A percentile compares a stretch with the other conserved stretches of the same genome.
These are phyloP conservation scores for Bibio marci DNA, from an alignment of 2,888 invertebrate species.

Conservation along the genomic window DNA sequence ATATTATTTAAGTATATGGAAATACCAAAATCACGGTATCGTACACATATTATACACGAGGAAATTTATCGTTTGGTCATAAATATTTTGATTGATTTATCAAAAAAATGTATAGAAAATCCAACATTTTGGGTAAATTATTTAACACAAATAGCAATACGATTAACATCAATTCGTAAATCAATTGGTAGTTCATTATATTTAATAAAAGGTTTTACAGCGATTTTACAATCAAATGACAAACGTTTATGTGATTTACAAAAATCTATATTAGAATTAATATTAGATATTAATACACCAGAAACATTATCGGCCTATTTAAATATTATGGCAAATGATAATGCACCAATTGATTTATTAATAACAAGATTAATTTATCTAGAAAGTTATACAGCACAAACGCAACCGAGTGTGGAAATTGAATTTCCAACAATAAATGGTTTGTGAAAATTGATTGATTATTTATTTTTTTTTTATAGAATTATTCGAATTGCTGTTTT, in stretches of 20 bases:
- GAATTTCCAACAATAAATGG: slow-evolving; percentile 17
- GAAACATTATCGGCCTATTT: slow-evolving; percentile 36
- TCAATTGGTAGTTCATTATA: slow-evolving; percentile 25
- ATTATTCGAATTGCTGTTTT: background rate
- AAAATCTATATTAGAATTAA: slow-evolving; percentile 43
- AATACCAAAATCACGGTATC: slow-evolving; percentile 19
- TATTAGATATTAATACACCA: slow-evolving; percentile 30
- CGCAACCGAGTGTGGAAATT: slow-evolving; percentile 23
- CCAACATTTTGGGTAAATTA: slow-evolving; percentile 22
- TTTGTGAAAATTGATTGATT: background rate
- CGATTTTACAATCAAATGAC: slow-evolving; percentile 21
- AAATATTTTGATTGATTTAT: slow-evolving; percentile 24
- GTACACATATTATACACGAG: slow-evolving; percentile 23
- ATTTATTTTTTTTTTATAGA: background rate
- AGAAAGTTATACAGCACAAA: slow-evolving; percentile 16
- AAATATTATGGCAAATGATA: slow-evolving; percentile 36
- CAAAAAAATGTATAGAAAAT: slow-evolving; percentile 19
- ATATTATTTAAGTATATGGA: background rate
- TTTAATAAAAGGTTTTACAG: slow-evolving; percentile 24
- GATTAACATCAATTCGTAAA: slow-evolving; percentile 25
- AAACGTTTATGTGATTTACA: slow-evolving; percentile 36
- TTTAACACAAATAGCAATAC: slow-evolving; percentile 23
- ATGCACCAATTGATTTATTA: slow-evolving; percentile 37
- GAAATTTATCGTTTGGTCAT: slow-evolving; percentile 25
- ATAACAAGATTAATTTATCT: slow-evolving; percentile 35